Conservation (phyloP, 92 coral and sea anemone genomes). For the Phenganax marumi region DNA sequence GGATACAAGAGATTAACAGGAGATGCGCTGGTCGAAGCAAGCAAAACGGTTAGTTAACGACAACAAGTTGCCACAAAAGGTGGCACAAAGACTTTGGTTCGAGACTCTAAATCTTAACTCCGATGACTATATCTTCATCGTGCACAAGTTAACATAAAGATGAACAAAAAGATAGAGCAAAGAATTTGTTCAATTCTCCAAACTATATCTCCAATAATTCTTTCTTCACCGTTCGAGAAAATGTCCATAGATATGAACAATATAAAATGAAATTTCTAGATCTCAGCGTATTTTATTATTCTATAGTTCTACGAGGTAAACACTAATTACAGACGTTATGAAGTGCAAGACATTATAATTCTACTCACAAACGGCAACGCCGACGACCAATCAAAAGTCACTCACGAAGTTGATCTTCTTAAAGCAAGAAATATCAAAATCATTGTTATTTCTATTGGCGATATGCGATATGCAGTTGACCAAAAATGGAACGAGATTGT, state of each 20-base stretch:
- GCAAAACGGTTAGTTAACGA: conserved; percentile 25
- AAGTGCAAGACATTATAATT: conserved; percentile 20
- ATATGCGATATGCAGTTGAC: conserved; percentile 6
- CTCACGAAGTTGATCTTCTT: conserved; percentile 14
- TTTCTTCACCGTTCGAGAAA: too few relatives aligned
- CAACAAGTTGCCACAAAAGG: too few relatives aligned
- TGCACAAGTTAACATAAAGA: too few relatives aligned
- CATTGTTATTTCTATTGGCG: conserved; percentile 26
- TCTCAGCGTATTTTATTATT: background rate
- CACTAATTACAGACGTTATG: conserved; percentile 9
- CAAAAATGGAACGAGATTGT: conserved; percentile 20
- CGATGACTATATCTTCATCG: too few relatives aligned
- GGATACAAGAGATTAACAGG: conserved; percentile 26
- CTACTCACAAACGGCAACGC: conserved; percentile 22
- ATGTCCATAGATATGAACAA: too few relatives aligned
- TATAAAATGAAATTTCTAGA: background rate
- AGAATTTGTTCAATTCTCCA: too few relatives aligned
- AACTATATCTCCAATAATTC: too few relatives aligned
- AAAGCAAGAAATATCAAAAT: conserved; percentile 43
- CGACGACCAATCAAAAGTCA: conserved; percentile 17
- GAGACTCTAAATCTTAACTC: too few relatives aligned
- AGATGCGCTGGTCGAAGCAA: conserved; percentile 29
- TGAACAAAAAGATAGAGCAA: too few relatives aligned
- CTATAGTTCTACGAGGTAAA: conserved; percentile 40
- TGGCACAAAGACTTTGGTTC: too few relatives aligned